Conservation (phyloP, 2,113 vertebrate species). For the Tachysurus fulvidraco region DNA sequence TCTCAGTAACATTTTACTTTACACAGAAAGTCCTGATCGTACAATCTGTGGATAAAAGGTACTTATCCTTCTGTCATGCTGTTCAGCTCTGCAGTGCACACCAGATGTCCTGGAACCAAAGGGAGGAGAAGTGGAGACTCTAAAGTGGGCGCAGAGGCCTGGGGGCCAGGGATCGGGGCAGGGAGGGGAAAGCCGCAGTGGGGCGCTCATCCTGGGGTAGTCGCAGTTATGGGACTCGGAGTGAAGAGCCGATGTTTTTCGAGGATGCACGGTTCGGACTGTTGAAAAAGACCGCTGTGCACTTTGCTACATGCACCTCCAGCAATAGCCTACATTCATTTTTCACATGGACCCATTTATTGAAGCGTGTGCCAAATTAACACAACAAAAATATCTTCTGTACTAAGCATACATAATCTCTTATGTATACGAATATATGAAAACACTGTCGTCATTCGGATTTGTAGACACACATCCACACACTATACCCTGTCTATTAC, state of each 20-base stretch:
- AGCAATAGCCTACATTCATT: conserved; percentile 44
- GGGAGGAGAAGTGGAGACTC: conserved; percentile 63
- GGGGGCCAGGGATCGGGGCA: conserved; percentile 16
- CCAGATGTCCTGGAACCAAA: conserved; percentile 90
- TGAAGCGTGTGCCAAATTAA: conserved; percentile 55
- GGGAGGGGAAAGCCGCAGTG: conserved; percentile 16
- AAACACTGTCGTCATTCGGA: conserved; percentile 53
- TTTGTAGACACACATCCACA: conserved; percentile 60
- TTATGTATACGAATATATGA: conserved; percentile 55
- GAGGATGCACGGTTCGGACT: conserved; percentile 28
- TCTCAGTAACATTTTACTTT: conserved; percentile 87
- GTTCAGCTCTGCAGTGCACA: conserved; percentile 91
- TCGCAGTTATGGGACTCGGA: conserved; percentile 4
- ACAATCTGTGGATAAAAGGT: conserved; percentile 90
- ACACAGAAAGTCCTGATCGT: conserved; percentile 94
- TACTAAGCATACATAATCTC: conserved; percentile 55
- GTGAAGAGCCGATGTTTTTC: conserved; percentile 9
- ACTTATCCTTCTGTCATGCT: conserved; percentile 86
- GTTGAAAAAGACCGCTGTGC: conserved; percentile 24
- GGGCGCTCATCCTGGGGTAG: conserved; percentile 31
- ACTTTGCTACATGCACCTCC: conserved; percentile 40
- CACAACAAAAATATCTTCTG: conserved; percentile 55
- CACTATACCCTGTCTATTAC: conserved; percentile 63
- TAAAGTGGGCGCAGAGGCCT: conserved; percentile 79
- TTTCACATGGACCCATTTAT: conserved; percentile 58